Percentiles rank a stretch among this genome's conserved stretches.
phyloP scores from a whole-genome alignment of 2,888 invertebrate genomes.

The Dasypogon diadema region DNA sequence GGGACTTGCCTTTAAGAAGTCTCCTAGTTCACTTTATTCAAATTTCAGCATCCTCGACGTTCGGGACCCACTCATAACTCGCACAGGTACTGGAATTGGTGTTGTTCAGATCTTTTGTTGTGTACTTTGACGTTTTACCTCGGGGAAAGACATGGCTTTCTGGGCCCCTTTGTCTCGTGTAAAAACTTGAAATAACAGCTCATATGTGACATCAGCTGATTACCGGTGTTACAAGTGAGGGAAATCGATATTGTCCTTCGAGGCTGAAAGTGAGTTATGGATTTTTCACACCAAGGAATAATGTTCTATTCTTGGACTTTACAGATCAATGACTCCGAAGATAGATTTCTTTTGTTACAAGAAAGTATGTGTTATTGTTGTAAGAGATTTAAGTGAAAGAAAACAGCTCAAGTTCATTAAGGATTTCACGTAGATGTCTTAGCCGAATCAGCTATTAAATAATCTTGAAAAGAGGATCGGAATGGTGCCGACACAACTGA shows the following conservation, averaged over 20 bases:
- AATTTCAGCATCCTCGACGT: constrained; percentile 52
- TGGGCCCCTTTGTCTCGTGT: constrained; percentile 32
- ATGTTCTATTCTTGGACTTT: constrained; percentile 49
- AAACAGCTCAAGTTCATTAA: constrained; percentile 14
- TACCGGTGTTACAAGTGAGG: constrained; percentile 49
- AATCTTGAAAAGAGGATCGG: background rate
- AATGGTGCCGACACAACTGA: no score
- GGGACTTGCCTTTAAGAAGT: constrained; percentile 45
- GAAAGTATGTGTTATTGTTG: constrained; percentile 2
- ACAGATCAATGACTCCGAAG: constrained; percentile 52
- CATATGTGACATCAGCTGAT: constrained; percentile 55
- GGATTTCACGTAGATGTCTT: constrained; percentile 1
- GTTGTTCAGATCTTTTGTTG: constrained; percentile 44
- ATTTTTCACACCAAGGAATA: constrained; percentile 54
- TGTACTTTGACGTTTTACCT: constrained; percentile 52
- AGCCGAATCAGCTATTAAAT: background rate
- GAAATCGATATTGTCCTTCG: constrained; percentile 51
- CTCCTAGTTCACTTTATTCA: constrained; percentile 53
- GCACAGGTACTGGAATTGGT: constrained; percentile 51
- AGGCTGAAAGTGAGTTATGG: constrained; percentile 53
- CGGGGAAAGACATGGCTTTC: constrained; percentile 35
- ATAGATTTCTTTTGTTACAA: constrained; percentile 36
- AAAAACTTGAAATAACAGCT: constrained; percentile 45
- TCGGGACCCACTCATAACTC: constrained; percentile 53
- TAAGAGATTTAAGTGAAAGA: constrained; percentile 5